A percentile compares a stretch with the other conserved stretches of the same genome.
Evolutionary conservation across 2,797 vertebrate genomes (phyloP).

Genomic region (Cirrhinus molitorella): DNA sequence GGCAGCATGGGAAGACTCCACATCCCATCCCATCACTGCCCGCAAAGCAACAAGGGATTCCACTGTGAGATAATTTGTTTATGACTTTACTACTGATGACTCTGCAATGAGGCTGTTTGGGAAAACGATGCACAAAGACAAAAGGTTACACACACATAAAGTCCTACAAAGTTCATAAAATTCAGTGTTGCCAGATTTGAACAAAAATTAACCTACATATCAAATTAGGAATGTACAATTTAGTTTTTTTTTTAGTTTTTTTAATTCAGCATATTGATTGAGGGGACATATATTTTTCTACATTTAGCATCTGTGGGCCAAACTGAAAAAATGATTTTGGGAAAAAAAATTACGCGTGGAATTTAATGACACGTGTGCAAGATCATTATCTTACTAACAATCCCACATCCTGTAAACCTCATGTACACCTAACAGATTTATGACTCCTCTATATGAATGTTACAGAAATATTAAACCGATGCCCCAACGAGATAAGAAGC

Average conservation of each 20-base stretch:
- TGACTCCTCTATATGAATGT: not conserved
- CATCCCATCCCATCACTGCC: conserved; percentile 12
- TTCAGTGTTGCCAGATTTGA: not conserved
- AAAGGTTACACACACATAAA: not conserved
- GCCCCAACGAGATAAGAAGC: not conserved
- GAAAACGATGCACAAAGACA: not conserved
- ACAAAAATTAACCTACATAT: not conserved
- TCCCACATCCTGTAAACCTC: not conserved
- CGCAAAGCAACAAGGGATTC: conserved; percentile 36
- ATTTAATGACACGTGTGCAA: not conserved
- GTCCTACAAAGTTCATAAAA: not conserved
- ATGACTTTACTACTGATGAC: conserved; percentile 24
- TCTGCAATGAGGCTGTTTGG: not conserved
- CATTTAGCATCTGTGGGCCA: not conserved
- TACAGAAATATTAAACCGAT: not conserved
- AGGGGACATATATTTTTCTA: not conserved
- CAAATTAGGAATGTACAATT: not conserved
- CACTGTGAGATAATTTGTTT: conserved; percentile 16
- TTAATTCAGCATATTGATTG: not conserved
- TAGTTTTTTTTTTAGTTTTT: too few species aligned
- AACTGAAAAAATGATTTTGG: too few species aligned
- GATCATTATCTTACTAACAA: not conserved
- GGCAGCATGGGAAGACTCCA: conserved; percentile 35
- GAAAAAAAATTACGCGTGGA: not conserved
- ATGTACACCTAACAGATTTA: not conserved